Conservation (phyloP, 2,113 vertebrate species). For the Tragelaphus imberbis region DNA sequence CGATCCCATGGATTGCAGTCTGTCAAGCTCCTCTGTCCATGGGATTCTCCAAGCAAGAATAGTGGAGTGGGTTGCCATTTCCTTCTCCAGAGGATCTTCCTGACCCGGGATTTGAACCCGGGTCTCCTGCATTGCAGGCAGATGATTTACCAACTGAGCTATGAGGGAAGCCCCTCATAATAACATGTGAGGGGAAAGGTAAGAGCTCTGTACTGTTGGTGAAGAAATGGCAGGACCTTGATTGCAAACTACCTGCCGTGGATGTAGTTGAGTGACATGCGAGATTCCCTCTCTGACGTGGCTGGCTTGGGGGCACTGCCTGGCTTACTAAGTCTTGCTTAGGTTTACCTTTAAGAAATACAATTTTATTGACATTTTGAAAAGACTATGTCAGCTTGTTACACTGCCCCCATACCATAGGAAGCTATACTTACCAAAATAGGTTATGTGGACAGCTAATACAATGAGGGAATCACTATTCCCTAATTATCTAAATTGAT, state of each 20-base stretch:
- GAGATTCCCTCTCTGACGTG: background rate
- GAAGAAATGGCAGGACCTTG: background rate
- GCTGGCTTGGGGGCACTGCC: background rate
- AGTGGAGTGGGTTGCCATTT: background rate
- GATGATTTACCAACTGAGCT: background rate
- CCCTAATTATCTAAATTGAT: background rate
- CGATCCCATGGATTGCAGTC: background rate
- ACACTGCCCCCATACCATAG: background rate
- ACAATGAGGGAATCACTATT: background rate
- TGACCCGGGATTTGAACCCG: fast-evolving
- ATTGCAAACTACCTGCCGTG: background rate
- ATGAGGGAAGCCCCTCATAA: background rate
- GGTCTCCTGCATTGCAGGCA: background rate
- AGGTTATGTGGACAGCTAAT: background rate
- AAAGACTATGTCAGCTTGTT: background rate
- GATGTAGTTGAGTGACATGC: background rate
- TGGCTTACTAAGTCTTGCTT: background rate
- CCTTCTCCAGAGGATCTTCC: background rate
- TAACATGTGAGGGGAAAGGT: background rate
- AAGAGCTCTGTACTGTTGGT: background rate
- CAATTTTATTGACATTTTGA: background rate
- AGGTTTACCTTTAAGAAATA: background rate
- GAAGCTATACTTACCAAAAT: background rate
- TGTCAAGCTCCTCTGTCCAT: background rate
- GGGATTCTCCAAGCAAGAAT: background rate